phyloP scores from a whole-genome alignment of 2,797 vertebrate species.

The Poecile montanus region DNA sequence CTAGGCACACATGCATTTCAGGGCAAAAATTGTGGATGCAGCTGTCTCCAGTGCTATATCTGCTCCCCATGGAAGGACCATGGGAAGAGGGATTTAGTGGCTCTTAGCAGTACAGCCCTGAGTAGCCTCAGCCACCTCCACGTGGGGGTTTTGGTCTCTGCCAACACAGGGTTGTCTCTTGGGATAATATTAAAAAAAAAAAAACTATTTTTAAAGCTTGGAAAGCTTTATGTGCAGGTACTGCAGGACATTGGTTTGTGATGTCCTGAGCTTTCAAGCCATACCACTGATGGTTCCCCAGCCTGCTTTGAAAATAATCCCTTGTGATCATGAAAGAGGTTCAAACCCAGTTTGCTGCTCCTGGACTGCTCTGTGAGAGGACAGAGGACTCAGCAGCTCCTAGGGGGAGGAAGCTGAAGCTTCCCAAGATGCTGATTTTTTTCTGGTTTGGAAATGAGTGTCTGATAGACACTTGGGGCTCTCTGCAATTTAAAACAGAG shows the following conservation, averaged over 20 bases:
- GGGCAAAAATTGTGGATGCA: neutral
- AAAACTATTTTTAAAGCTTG: neutral
- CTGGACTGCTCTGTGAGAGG: neutral
- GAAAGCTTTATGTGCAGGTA: neutral
- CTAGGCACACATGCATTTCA: neutral
- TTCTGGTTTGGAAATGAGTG: slow-evolving; percentile 22
- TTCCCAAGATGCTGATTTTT: neutral
- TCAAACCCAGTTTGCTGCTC: neutral
- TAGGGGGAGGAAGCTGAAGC: neutral
- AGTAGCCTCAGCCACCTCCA: neutral
- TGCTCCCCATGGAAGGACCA: neutral
- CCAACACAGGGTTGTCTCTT: neutral
- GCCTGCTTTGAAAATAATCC: neutral
- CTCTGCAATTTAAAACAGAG: slow-evolving; percentile 46
- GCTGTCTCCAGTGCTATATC: neutral
- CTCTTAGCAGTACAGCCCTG: neutral
- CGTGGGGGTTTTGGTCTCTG: accelerated
- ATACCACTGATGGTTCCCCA: neutral
- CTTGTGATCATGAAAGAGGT: neutral
- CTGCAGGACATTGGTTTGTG: neutral
- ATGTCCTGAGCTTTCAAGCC: neutral
- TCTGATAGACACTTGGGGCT: slow-evolving; percentile 47
- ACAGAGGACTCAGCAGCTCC: neutral
- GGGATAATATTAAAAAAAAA: neutral
- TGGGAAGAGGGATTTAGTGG: neutral